Evolutionary conservation across 2,113 vertebrate species (phyloP).

Genomic region (Salvator merianae): DNA sequence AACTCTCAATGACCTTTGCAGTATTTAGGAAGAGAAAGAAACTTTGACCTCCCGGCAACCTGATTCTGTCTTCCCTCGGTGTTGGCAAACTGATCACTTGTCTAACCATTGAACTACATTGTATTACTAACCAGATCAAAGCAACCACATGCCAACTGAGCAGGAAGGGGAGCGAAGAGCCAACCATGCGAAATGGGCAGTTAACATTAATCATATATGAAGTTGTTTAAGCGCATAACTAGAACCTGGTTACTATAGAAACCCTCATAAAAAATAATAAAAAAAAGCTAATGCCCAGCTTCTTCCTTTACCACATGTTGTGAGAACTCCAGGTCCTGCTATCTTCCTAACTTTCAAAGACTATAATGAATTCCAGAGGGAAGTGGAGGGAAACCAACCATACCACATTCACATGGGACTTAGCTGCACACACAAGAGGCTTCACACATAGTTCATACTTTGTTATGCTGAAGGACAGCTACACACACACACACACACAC

Average conservation of each 20-base stretch:
- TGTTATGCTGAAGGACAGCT: neutral
- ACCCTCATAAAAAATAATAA: conserved; percentile 51
- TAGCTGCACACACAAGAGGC: neutral
- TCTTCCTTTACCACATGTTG: conserved; percentile 21
- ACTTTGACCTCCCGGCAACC: conserved; percentile 66
- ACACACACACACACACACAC: neutral
- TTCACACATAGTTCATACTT: neutral
- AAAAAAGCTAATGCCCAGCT: neutral
- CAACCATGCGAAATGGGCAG: conserved; percentile 73
- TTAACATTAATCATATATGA: conserved; percentile 78
- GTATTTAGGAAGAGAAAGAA: conserved; percentile 69
- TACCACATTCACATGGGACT: neutral
- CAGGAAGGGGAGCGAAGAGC: conserved; percentile 34
- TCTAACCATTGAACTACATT: conserved; percentile 68
- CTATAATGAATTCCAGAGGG: neutral
- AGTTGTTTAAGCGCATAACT: conserved; percentile 62
- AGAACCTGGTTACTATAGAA: conserved; percentile 57
- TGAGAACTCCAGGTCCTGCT: neutral
- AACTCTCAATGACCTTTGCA: conserved; percentile 72
- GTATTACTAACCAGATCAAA: conserved; percentile 76
- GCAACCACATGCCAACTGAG: conserved; percentile 67
- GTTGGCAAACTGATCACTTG: conserved; percentile 69
- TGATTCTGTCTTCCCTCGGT: conserved; percentile 67
- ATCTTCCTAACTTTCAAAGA: neutral
- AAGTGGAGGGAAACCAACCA: neutral